Base-by-base conservation (phyloP, 2,797 vertebrate genomes). In the Chelon labrosus region DNA sequence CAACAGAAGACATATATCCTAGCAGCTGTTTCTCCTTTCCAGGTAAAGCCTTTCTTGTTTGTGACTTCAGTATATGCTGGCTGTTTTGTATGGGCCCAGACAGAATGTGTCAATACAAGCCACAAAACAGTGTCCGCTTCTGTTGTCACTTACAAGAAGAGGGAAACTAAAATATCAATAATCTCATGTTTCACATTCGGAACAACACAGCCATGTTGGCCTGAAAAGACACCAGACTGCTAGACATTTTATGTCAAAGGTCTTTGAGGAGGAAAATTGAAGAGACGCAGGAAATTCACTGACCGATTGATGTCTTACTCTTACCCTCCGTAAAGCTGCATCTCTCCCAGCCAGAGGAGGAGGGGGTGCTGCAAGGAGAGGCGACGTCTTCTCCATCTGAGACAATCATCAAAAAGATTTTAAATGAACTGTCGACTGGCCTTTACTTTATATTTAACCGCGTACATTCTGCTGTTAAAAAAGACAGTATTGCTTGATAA, bases 241-340 rank as follows among this genome's bases (percentile, higher is more conserved):
- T 49, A 51, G 66, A 66, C 50, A 10, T 16, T 47, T 57, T 27
- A 46, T 53, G 70, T 73, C 51, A 65, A 62, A 69, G 70, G 61
- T 62, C 57, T 66, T 60, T 20, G 11, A 41, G 58, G 25, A 16
- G 62, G 31, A 19, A 66, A 50, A 73, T 53, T 49, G 70, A 75
- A 1, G 46, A 58, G 44, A 66, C 7, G 7, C 17, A 46, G 20
- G 17, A 46, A 64, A 70, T 51, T 53, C 57, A 71, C 20, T 42
- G 52, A 73, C 25, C 3, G 27, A 16, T 8, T 58, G 56, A 67
- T 56, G 66, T 75, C 69, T 27, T 49, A 54, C 54, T 47, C 81
- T 60, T 88, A 97, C 96, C 94, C 84, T 96, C 95, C 0, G 93
- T 86, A 54, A 94, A 94, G 80, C 65, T 92, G 37, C 92, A 95